These are phyloP conservation scores for Pitangus sulphuratus DNA, from an alignment of 2,797 vertebrate genomes.

Conservation along the genomic window DNA sequence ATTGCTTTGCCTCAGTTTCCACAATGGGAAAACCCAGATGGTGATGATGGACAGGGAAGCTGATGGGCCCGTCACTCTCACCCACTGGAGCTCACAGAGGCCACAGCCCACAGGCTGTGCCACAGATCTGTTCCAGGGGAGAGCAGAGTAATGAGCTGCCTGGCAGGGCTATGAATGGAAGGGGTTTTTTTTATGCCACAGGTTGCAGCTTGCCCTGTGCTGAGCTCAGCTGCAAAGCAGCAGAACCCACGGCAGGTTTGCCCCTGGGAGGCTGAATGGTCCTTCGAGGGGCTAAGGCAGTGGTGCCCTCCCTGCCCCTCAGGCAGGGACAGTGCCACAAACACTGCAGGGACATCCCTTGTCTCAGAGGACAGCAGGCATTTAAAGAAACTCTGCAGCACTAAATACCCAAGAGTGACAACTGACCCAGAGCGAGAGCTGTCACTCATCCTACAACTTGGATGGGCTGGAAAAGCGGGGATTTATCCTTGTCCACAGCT, in stretches of 20 bases:
- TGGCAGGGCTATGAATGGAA: neutral
- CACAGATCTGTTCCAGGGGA: accelerated
- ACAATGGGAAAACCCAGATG: neutral
- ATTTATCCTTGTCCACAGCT: neutral
- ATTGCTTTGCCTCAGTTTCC: neutral
- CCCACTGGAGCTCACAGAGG: accelerated
- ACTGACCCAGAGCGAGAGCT: neutral
- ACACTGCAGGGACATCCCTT: neutral
- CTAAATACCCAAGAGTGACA: neutral
- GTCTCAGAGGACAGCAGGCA: neutral
- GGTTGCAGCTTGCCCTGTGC: neutral
- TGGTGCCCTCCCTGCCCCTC: accelerated
- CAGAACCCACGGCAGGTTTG: neutral
- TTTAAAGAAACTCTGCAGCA: neutral
- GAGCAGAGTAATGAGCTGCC: neutral
- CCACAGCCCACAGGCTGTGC: neutral
- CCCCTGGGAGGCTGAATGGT: accelerated
- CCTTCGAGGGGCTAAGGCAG: neutral
- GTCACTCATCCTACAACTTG: neutral
- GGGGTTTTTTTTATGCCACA: neutral
- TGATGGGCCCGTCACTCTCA: neutral
- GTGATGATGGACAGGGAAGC: neutral
- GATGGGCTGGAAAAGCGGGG: neutral
- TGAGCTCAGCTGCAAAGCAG: neutral
- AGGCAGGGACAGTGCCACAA: neutral